Conservation (phyloP, 1,140 invertebrate species). For the Hycleus cichorii region DNA sequence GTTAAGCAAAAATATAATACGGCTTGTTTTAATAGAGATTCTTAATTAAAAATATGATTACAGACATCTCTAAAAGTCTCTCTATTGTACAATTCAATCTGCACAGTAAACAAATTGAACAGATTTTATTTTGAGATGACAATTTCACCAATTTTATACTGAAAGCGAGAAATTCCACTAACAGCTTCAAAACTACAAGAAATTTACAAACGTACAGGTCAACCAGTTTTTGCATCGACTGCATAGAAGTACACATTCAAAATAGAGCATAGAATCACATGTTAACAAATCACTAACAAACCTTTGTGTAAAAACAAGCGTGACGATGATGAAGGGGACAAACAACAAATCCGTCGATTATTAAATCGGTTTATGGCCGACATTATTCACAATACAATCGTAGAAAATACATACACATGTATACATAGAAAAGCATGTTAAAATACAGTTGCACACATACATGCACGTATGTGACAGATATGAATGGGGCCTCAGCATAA, state of each 20-base stretch:
- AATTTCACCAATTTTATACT: too few species aligned
- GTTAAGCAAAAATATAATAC: too few species aligned
- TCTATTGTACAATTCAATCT: too few species aligned
- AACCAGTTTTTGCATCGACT: background rate
- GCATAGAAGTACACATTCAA: background rate
- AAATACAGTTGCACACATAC: slow-evolving; percentile 14
- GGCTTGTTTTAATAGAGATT: too few species aligned
- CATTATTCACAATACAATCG: slow-evolving; percentile 20
- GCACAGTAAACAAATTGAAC: too few species aligned
- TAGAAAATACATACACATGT: slow-evolving; percentile 15
- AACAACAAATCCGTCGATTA: slow-evolving; percentile 30
- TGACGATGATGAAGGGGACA: slow-evolving; percentile 26
- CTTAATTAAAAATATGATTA: too few species aligned
- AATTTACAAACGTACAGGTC: background rate
- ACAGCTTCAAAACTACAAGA: too few species aligned
- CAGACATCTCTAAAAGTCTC: too few species aligned
- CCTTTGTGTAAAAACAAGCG: slow-evolving; percentile 30
- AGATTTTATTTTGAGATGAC: too few species aligned
- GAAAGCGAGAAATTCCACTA: too few species aligned
- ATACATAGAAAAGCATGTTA: slow-evolving; percentile 16
- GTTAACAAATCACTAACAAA: slow-evolving; percentile 25
- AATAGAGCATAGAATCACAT: slow-evolving; percentile 13
- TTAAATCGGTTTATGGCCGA: slow-evolving; percentile 29
- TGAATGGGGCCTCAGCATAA: slow-evolving; percentile 26
- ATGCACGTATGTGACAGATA: slow-evolving; percentile 21